These are phyloP conservation scores for Hippocampus guttulatus DNA, from an alignment of 2,113 vertebrate genomes.

Conservation along the genomic window DNA sequence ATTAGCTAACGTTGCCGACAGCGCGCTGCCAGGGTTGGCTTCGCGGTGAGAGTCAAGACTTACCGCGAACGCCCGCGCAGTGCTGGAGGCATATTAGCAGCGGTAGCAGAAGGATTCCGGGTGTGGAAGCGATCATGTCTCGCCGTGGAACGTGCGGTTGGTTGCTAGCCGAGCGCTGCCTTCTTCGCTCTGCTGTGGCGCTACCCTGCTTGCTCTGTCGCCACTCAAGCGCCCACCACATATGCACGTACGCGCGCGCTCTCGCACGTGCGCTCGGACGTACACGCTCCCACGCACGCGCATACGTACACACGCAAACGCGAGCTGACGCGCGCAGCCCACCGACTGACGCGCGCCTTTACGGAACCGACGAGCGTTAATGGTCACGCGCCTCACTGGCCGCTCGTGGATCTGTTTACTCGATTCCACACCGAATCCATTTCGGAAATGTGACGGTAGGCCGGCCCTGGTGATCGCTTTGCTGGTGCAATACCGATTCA, in stretches of 20 bases:
- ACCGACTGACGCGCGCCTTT: not conserved
- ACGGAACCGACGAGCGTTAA: conserved; percentile 8
- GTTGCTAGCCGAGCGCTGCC: conserved; percentile 49
- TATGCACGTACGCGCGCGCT: conserved; percentile 18
- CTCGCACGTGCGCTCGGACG: not conserved
- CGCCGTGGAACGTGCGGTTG: conserved; percentile 14
- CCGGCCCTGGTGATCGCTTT: conserved; percentile 25
- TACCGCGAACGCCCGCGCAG: conserved; percentile 56
- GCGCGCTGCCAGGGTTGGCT: not conserved
- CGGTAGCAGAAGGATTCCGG: conserved; percentile 59
- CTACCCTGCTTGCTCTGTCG: conserved; percentile 29
- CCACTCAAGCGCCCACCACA: conserved; percentile 33
- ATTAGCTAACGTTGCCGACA: conserved; percentile 22
- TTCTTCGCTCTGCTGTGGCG: conserved; percentile 5
- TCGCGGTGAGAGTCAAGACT: conserved; percentile 26
- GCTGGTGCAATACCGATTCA: conserved; percentile 10
- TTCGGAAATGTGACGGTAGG: conserved; percentile 49
- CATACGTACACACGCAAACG: not conserved
- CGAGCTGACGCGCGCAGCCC: not conserved
- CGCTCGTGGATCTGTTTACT: conserved; percentile 23
- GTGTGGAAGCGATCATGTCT: conserved; percentile 68
- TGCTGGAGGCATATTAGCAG: conserved; percentile 60
- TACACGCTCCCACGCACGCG: not conserved
- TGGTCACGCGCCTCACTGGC: conserved; percentile 29
- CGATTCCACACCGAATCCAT: conserved; percentile 48